Evolutionary conservation across 53 echinoderm and acorn worm species (phyloP).

Genomic region (Luidia sarsii): DNA sequence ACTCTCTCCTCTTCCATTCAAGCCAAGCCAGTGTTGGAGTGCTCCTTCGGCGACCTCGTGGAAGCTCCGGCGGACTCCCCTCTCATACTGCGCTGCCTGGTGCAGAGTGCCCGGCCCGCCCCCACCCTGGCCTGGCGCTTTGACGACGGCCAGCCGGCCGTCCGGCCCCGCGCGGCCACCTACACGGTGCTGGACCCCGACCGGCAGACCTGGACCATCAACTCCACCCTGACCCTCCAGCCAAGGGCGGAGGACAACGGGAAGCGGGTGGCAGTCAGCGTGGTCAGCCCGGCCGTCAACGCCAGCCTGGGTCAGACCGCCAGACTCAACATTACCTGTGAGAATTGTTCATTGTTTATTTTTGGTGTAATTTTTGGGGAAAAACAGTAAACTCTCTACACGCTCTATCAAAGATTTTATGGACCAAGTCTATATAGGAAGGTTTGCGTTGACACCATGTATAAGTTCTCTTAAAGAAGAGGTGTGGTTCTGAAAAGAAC

Average conservation of each 20-base stretch:
- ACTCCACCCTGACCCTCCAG: not conserved
- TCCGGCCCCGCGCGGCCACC: not conserved
- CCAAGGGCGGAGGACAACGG: constrained; percentile 5
- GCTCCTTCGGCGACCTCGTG: constrained; percentile 15
- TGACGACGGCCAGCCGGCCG: not conserved
- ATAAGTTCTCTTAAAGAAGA: no score
- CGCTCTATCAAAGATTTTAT: no score
- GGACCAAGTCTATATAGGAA: no score
- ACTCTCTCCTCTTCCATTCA: no score
- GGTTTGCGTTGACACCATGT: no score
- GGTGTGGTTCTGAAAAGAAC: no score
- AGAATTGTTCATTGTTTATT: constrained; percentile 9
- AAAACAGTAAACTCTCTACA: no score
- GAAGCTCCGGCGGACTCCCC: not conserved
- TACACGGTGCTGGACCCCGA: constrained; percentile 11
- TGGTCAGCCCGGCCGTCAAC: constrained; percentile 27
- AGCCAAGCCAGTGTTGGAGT: constrained; percentile 7
- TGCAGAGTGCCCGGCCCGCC: constrained; percentile 17
- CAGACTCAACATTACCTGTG: constrained; percentile 35
- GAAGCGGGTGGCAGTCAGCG: not conserved
- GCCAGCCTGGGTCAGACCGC: not conserved
- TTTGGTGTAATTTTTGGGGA: no score
- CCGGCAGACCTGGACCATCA: constrained; percentile 17
- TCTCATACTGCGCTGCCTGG: constrained; percentile 19
- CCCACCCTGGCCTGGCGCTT: constrained; percentile 34